phyloP scores from a whole-genome alignment of 2,888 invertebrate genomes.

The Amblyjoppa proteus region DNA sequence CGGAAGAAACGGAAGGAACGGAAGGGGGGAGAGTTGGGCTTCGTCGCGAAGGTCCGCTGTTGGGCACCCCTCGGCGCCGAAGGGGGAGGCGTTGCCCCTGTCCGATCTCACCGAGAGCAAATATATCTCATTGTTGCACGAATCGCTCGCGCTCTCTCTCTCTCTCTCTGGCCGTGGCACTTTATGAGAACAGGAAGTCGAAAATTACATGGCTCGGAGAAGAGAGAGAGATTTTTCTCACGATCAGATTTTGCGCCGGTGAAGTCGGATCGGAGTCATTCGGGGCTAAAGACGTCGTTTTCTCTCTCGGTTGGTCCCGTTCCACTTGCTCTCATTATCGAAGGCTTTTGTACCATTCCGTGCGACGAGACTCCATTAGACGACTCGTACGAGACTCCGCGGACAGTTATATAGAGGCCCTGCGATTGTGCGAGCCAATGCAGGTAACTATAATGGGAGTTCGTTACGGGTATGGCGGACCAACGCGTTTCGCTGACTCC shows the following conservation, averaged over 20 bases:
- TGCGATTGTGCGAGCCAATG: constrained; percentile 47
- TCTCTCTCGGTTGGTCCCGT: constrained; percentile 37
- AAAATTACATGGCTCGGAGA: constrained; percentile 80
- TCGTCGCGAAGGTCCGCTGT: constrained; percentile 74
- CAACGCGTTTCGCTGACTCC: constrained; percentile 39
- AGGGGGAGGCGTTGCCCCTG: constrained; percentile 66
- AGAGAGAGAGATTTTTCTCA: constrained; percentile 78
- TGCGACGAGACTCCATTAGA: constrained; percentile 50
- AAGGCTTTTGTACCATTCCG: constrained; percentile 59
- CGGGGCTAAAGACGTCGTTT: constrained; percentile 25
- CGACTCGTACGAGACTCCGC: constrained; percentile 28
- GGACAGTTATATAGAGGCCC: constrained; percentile 47
- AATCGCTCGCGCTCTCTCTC: not conserved
- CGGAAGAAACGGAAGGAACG: constrained; percentile 48
- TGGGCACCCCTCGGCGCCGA: constrained; percentile 62
- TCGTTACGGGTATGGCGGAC: constrained; percentile 48
- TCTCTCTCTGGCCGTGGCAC: constrained; percentile 52
- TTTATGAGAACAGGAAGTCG: constrained; percentile 83
- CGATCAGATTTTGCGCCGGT: constrained; percentile 73
- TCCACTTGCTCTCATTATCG: constrained; percentile 41
- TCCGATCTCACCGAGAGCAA: constrained; percentile 53
- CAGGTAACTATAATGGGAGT: constrained; percentile 57
- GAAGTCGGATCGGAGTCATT: constrained; percentile 47
- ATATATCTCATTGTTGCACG: constrained; percentile 69
- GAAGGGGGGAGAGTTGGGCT: constrained; percentile 49